Evolutionary conservation across 2,113 vertebrate species (phyloP).

Genomic region (Erinaceus europaeus): DNA sequence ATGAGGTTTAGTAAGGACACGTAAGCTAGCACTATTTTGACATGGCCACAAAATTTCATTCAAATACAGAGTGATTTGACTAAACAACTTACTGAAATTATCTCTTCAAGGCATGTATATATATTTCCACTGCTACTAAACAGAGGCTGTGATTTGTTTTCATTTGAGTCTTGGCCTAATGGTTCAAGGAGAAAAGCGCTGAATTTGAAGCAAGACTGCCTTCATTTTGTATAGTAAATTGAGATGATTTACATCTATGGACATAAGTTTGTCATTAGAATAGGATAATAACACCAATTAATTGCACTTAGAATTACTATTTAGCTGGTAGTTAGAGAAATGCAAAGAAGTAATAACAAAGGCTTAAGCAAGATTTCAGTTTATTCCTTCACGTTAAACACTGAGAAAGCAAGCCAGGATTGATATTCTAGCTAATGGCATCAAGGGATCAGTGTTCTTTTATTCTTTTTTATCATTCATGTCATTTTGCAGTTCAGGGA

Average conservation of each 20-base stretch:
- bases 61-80: background rate
- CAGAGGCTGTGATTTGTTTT: background rate
- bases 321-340: background rate
- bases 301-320: background rate
- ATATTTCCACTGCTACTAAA: background rate
- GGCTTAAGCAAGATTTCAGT: background rate
- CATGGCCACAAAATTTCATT: background rate
- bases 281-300: background rate
- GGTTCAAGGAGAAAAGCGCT: background rate
- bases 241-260: background rate
- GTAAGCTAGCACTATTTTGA: background rate
- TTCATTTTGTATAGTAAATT: background rate
- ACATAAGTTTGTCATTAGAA: background rate
- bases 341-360: background rate
- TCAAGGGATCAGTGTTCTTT: background rate
- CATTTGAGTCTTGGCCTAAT: background rate
- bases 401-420: background rate
- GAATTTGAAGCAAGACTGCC: background rate
- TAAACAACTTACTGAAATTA: slow-evolving; percentile 18
- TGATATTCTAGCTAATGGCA: background rate
- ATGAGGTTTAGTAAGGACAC: background rate
- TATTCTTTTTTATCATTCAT: background rate
- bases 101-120: background rate
- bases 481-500: background rate
- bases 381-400: background rate